Evolutionary conservation across 2,113 vertebrate genomes (phyloP), one percentile per base, ranked within the genome.

Genomic region (Sarotherodon lohbergeri): DNA sequence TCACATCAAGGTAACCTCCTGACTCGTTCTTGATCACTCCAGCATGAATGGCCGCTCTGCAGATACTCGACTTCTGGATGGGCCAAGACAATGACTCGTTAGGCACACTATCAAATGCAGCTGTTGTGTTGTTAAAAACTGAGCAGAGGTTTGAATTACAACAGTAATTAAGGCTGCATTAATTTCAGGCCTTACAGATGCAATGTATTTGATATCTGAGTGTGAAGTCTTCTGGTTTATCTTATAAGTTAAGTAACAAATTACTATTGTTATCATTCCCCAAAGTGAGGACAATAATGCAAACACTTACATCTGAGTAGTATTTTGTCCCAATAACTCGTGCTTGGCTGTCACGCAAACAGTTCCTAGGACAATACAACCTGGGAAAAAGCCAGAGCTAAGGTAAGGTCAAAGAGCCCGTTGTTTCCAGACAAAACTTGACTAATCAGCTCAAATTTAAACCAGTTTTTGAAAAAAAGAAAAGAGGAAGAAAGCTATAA

Each of bases 1-100:
- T 99, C 17, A 99, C 94, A 17, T 99, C 99, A 3, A 99, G 96
- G 9, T 99, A 99, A 10, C 98, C 99, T 1, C 99, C 99, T 1
- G 97, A 94, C 24, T 96, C 94, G 82, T 96, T 98, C 91, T 92
- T 97, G 90, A 99, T 96, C 50, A 99, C 98, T 3, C 99, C 99
- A 9, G 98, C 98, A 3, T 99, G 99, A 5, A 99, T 92, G 1
- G 98, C 98, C 11, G 98, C 97, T 90, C 97, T 96, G 92, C 99
- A 99, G 91, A 99, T 98, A 82, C 99, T 99, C 36, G 99, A 99
- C 63, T 97, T 93, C 99, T 99, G 88, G 5, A 85, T 9, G 36
- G 5, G 80, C 9, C 24, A 32, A 12, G 71, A 32, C 27, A 78
- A 13, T 13, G 27, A 12, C 27, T 13, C 24, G 13, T 71, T 16